These are phyloP conservation scores for Australoheros facetus DNA, from an alignment of 2,797 vertebrate genomes.

Conservation along the genomic window DNA sequence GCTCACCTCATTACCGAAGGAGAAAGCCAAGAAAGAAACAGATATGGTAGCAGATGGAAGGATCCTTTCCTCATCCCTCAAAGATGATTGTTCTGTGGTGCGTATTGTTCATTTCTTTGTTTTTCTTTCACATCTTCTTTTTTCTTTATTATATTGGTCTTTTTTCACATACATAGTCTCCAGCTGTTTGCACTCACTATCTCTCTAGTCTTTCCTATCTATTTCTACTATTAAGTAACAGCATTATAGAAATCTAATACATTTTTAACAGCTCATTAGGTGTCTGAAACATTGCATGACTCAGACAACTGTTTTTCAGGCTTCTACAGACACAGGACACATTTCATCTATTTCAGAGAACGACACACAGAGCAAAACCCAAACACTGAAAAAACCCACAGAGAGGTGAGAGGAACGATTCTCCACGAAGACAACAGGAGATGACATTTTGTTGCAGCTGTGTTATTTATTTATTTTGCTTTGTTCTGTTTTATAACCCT, in stretches of 20 bases:
- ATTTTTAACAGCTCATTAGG: neutral
- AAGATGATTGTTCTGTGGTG: slow-evolving; percentile 14
- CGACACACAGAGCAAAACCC: slow-evolving; percentile 29
- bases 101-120: neutral
- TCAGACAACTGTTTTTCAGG: slow-evolving; percentile 53
- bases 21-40: slow-evolving; percentile 7
- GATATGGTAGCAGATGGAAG: neutral
- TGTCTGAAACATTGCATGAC: neutral
- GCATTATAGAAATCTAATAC: neutral
- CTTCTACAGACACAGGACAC: slow-evolving; percentile 10
- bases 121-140: neutral
- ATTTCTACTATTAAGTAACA: neutral
- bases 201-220: neutral
- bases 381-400: slow-evolving; percentile 8
- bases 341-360: slow-evolving; percentile 7
- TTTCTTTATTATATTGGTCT: neutral
- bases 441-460: neutral
- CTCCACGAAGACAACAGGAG: neutral
- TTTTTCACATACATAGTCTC: neutral
- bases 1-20: neutral
- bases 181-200: neutral
- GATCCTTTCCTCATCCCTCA: neutral
- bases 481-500: neutral
- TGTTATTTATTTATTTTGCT: neutral
- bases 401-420: slow-evolving; percentile 58